Conservation (phyloP, 1,140 invertebrate genomes). For the Tenebrio molitor region DNA sequence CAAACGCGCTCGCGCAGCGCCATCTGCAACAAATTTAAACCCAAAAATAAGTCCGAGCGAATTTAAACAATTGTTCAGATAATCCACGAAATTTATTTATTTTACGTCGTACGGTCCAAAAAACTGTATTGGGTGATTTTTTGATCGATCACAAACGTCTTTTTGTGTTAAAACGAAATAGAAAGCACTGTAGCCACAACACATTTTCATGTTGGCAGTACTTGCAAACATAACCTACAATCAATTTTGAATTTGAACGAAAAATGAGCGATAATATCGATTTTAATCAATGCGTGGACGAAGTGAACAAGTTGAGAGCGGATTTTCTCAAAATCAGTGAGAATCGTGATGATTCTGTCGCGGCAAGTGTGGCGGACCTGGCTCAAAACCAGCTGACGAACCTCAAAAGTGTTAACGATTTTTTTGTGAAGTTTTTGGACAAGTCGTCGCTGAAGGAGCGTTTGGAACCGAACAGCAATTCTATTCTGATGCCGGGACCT, state of each 20-base stretch:
- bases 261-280: background rate
- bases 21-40: background rate
- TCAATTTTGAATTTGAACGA: constrained; percentile 10
- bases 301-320: background rate
- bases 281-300: background rate
- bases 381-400: background rate
- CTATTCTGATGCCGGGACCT: background rate
- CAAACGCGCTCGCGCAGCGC: constrained; percentile 1
- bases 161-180: no score
- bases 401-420: background rate
- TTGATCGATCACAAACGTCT: no score
- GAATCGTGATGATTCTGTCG: background rate
- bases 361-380: background rate
- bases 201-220: no score
- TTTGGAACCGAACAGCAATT: background rate
- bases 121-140: background rate
- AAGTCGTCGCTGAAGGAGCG: background rate
- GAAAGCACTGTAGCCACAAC: no score
- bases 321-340: background rate
- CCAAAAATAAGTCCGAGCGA: no score
- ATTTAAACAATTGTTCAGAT: no score
- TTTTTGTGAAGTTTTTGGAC: background rate
- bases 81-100: no score
- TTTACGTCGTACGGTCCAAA: background rate
- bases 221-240: constrained; percentile 11